Percentiles rank a stretch among this genome's conserved stretches.
Conservation (phyloP, 2,888 invertebrate genomes). For the Pycnomerus fuliginosus region DNA sequence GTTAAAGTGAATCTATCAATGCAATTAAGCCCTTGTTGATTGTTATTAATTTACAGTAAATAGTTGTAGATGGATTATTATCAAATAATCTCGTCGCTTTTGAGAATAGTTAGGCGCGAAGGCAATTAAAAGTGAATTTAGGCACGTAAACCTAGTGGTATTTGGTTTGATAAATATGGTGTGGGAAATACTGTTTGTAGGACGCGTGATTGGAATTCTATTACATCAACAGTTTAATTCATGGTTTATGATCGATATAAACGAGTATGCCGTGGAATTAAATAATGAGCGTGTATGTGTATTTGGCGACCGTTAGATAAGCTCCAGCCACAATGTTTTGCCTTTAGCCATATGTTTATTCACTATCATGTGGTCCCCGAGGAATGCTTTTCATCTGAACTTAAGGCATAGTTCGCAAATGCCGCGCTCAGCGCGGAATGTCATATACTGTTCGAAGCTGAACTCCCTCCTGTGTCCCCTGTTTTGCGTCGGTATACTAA, state of each 20-base stretch:
- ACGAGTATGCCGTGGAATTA: slow-evolving; percentile 16
- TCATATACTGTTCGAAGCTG: slow-evolving; percentile 48
- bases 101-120: too few relatives aligned
- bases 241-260: slow-evolving; percentile 17
- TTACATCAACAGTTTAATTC: slow-evolving; percentile 18
- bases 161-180: too few relatives aligned
- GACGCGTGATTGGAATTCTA: slow-evolving; percentile 17
- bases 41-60: too few relatives aligned
- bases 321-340: slow-evolving; percentile 43
- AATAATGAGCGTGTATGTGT: slow-evolving; percentile 24
- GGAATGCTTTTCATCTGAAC: slow-evolving; percentile 54
- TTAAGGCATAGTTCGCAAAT: slow-evolving; percentile 53
- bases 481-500: slow-evolving; percentile 33
- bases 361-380: slow-evolving; percentile 50
- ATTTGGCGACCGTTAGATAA: slow-evolving; percentile 34
- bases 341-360: slow-evolving; percentile 49
- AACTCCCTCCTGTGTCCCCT: slow-evolving; percentile 32
- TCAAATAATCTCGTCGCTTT: too few relatives aligned
- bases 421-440: slow-evolving; percentile 50
- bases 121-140: too few relatives aligned
- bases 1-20: too few relatives aligned
- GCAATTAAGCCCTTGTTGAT: too few relatives aligned
- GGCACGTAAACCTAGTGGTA: too few relatives aligned
- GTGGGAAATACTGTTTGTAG: too few relatives aligned
- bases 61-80: too few relatives aligned